phyloP scores from a whole-genome alignment of 2,797 vertebrate genomes.

The Chaunax sp. region DNA sequence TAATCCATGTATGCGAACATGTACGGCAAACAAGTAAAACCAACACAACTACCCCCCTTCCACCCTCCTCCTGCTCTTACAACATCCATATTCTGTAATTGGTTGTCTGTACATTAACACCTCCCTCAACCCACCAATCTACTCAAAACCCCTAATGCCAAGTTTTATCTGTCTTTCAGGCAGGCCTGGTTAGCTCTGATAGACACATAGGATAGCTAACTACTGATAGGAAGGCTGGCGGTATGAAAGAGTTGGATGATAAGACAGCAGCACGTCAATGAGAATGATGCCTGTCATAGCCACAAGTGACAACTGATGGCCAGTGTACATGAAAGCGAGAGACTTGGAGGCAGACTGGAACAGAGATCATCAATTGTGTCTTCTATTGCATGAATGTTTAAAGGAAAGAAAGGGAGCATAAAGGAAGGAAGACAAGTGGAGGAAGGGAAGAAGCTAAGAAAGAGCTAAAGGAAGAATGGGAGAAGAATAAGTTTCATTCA shows the following conservation, averaged over 20 bases:
- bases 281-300: slow-evolving; percentile 65
- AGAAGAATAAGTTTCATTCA: not conserved
- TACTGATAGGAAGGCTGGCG: slow-evolving; percentile 54
- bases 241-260: slow-evolving; percentile 52
- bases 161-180: slow-evolving; percentile 66
- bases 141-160: slow-evolving; percentile 51
- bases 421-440: not conserved
- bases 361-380: slow-evolving; percentile 3
- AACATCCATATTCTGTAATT: slow-evolving; percentile 34
- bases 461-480: not conserved
- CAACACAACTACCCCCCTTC: slow-evolving; percentile 1
- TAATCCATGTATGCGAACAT: slow-evolving; percentile 24
- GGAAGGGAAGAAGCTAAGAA: not conserved
- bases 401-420: not conserved
- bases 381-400: not conserved
- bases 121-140: slow-evolving; percentile 43
- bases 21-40: slow-evolving; percentile 13
- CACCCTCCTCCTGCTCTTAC: slow-evolving; percentile 15
- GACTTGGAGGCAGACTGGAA: slow-evolving; percentile 19
- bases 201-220: slow-evolving; percentile 62
- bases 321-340: slow-evolving; percentile 28
- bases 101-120: slow-evolving; percentile 50
- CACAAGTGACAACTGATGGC: slow-evolving; percentile 52
- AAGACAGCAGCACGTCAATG: slow-evolving; percentile 58
- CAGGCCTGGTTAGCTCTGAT: slow-evolving; percentile 71